Evolutionary conservation across 2,888 invertebrate species (phyloP).

Genomic region (Nephrotoma flavescens): DNA sequence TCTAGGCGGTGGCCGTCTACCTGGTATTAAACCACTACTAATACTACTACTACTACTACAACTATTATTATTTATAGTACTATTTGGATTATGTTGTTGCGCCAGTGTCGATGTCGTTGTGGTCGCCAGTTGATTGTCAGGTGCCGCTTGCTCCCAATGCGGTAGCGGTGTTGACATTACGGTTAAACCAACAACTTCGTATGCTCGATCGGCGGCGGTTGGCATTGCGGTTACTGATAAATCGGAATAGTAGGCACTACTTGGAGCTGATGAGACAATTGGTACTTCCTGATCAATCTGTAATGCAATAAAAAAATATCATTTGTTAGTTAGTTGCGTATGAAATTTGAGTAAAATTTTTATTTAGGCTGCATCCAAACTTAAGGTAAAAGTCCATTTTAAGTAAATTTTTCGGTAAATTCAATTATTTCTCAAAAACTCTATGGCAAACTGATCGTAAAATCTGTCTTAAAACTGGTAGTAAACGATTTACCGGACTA

Average conservation of each 20-base stretch:
- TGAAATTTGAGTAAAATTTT: neutral
- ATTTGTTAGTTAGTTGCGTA: neutral
- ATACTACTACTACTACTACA: constrained; percentile 17
- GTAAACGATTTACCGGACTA: too few species aligned
- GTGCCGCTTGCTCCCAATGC: constrained; percentile 22
- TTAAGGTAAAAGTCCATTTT: too few species aligned
- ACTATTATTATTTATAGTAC: neutral
- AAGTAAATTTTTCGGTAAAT: too few species aligned
- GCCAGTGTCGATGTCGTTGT: neutral
- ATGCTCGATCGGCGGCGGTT: constrained; percentile 36
- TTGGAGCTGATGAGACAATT: constrained; percentile 45
- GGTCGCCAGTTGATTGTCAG: neutral
- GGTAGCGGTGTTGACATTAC: constrained; percentile 35
- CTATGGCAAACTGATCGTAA: too few species aligned
- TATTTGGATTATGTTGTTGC: neutral
- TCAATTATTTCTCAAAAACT: too few species aligned
- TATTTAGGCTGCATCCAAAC: too few species aligned
- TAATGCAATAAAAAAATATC: constrained; percentile 17
- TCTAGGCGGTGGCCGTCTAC: constrained; percentile 31
- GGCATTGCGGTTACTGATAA: constrained; percentile 40
- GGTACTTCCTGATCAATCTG: constrained; percentile 35
- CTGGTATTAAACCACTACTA: constrained; percentile 19
- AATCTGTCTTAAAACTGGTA: too few species aligned
- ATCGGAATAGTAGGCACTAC: constrained; percentile 61
- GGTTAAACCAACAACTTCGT: constrained; percentile 42